Conservation (phyloP, 2,113 vertebrate species). For the Lepus timidus region DNA sequence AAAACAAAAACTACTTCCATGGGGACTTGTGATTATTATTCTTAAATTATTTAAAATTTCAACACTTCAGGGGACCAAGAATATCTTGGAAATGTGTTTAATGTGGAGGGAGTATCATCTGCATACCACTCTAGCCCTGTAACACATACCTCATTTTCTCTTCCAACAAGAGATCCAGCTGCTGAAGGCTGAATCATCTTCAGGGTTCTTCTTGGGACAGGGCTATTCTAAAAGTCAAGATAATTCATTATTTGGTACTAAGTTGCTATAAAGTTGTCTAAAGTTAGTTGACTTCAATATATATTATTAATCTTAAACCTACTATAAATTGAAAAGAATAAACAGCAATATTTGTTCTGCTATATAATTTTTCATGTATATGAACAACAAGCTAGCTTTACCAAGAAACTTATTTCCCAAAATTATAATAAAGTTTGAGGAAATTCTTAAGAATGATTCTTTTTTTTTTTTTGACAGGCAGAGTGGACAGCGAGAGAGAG, state of each 20-base stretch:
- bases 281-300: not conserved
- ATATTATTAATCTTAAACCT: not conserved
- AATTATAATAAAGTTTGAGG: slow-evolving; percentile 19
- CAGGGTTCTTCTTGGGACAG: slow-evolving; percentile 89
- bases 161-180: slow-evolving; percentile 90
- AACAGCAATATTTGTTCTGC: not conserved
- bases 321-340: not conserved
- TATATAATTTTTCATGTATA: not conserved
- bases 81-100: not conserved
- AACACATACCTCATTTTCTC: slow-evolving; percentile 89
- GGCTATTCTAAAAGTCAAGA: slow-evolving; percentile 86
- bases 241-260: slow-evolving; percentile 10
- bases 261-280: not conserved
- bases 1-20: not conserved
- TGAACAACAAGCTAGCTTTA: not conserved
- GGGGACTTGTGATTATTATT: not conserved
- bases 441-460: slow-evolving; percentile 17
- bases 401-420: slow-evolving; percentile 41
- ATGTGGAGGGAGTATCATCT: not conserved
- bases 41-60: not conserved
- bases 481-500: no score
- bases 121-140: not conserved
- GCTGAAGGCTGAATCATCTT: slow-evolving; percentile 94
- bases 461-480: no score
- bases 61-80: not conserved